phyloP scores from a whole-genome alignment of 2,113 vertebrate species.

The Malurus alboscapulatus region DNA sequence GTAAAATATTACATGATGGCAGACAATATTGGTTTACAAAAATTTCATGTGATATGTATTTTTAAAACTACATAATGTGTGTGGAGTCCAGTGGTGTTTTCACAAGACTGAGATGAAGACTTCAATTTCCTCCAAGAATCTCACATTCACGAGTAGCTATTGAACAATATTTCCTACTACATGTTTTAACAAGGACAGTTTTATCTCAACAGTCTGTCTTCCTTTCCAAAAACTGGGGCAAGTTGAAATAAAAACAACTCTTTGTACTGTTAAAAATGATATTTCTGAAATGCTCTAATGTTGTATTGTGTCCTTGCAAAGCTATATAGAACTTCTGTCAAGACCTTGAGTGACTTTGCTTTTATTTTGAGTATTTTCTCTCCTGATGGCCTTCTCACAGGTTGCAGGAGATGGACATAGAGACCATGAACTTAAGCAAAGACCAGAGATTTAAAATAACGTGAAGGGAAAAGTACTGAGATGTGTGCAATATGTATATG shows the following conservation, averaged over 20 bases:
- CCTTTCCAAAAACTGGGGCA: constrained; percentile 36
- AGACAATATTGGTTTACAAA: not conserved
- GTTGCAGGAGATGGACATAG: not conserved
- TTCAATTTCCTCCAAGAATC: not conserved
- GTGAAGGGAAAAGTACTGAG: not conserved
- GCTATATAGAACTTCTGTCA: not conserved
- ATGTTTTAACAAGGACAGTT: constrained; percentile 25
- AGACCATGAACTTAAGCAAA: not conserved
- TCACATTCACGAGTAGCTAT: not conserved
- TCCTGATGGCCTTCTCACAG: not conserved
- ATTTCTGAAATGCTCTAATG: not conserved
- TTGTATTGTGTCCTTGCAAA: not conserved
- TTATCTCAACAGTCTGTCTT: constrained; percentile 25
- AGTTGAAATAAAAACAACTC: constrained; percentile 35
- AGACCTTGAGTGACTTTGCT: constrained; percentile 6
- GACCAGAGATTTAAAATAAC: not conserved
- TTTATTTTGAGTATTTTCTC: not conserved
- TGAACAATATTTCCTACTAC: not conserved
- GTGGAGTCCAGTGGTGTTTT: not conserved
- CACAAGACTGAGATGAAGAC: not conserved
- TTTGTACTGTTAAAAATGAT: constrained; percentile 27
- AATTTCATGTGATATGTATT: not conserved
- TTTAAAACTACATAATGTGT: not conserved
- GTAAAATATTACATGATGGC: not conserved
- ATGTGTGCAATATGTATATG: not conserved